Evolutionary conservation across 2,797 vertebrate genomes (phyloP), one percentile per base, ranked within the genome.

Genomic region (Huso huso): DNA sequence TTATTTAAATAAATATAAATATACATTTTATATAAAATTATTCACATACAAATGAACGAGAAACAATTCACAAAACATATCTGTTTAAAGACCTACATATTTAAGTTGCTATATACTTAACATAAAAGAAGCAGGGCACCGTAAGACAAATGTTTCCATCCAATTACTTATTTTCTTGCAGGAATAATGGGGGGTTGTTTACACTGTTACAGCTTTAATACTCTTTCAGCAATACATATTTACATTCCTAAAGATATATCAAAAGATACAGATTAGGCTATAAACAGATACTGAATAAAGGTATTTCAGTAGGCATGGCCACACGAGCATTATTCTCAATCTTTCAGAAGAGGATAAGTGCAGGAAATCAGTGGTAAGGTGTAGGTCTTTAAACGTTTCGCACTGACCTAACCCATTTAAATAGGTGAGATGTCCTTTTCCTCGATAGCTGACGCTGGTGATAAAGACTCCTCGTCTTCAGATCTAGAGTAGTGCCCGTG

Each of bases 1-100:
- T 92, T 95, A 94, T 95, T 98, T 94, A 91, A 99, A 98, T 98
- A 99, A 99, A 98, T 98, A 99, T 93, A 97, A 88, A 95, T 97
- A 93, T 93, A 93, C 79, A 80, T 84, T 90, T 91, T 82, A 88
- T 89, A 88, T 85, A 88, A 88, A 92, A 88, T 82, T 90, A 90
- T 92, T 83, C 84, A 89, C 86, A 88, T 78, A 80, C 83, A 87
- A 84, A 81, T 78, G 70, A 68, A 75, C 67, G 68, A 67, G 37
- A 52, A 73, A 64, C 61, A 66, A 55, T 37, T 72, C 69, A 69
- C 66, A 51, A 72, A 69, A 76, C 64, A 76, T 13, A 66, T 71
- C 61, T 71, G 49, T 71, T 63, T 57, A 67, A 68, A 63, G 55
- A 63, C 61, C 65, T 62, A 68, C 61, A 69, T 66, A 70, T 71